Percentiles rank a stretch among this genome's conserved stretches.
phyloP scores from a whole-genome alignment of 2,888 invertebrate genomes.

The Campopleginae sp. region DNA sequence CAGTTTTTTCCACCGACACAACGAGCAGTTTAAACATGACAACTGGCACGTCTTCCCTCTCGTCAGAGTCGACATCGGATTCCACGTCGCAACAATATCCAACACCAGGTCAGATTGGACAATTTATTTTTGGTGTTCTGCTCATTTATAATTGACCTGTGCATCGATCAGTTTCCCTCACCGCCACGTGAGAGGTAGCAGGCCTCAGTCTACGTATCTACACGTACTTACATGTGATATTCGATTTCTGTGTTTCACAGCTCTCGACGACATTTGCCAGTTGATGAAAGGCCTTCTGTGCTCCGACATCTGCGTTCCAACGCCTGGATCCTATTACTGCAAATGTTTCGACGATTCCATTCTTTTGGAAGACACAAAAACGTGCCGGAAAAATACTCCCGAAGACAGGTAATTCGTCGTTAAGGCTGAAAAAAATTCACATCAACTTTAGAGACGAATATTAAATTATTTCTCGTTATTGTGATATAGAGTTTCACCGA shows the following conservation, averaged over 20 bases:
- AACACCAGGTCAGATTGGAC: slow-evolving; percentile 63
- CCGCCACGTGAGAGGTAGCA: slow-evolving; percentile 1
- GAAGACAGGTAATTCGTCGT: slow-evolving; percentile 76
- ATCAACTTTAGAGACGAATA: background rate
- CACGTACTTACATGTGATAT: background rate
- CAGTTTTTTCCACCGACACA: slow-evolving; percentile 59
- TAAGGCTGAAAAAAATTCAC: background rate
- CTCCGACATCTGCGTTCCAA: slow-evolving; percentile 91
- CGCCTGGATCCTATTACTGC: slow-evolving; percentile 89
- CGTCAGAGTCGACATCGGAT: slow-evolving; percentile 53
- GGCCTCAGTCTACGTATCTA: background rate
- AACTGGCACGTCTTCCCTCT: slow-evolving; percentile 45
- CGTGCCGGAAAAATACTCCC: slow-evolving; percentile 86
- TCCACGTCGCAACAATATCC: slow-evolving; percentile 62
- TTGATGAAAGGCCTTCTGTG: slow-evolving; percentile 87
- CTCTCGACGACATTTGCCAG: slow-evolving; percentile 83
- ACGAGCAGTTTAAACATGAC: slow-evolving; percentile 52
- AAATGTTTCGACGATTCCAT: slow-evolving; percentile 89
- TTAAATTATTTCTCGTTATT: background rate
- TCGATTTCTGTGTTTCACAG: slow-evolving; percentile 70
- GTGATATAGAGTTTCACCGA: background rate
- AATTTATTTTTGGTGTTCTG: slow-evolving; percentile 36
- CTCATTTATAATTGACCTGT: slow-evolving; percentile 54
- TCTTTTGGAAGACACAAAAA: slow-evolving; percentile 89
- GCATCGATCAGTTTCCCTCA: slow-evolving; percentile 49